Evolutionary conservation across 2,888 invertebrate species (phyloP).

Genomic region (Cyrtodaria siliqua): DNA sequence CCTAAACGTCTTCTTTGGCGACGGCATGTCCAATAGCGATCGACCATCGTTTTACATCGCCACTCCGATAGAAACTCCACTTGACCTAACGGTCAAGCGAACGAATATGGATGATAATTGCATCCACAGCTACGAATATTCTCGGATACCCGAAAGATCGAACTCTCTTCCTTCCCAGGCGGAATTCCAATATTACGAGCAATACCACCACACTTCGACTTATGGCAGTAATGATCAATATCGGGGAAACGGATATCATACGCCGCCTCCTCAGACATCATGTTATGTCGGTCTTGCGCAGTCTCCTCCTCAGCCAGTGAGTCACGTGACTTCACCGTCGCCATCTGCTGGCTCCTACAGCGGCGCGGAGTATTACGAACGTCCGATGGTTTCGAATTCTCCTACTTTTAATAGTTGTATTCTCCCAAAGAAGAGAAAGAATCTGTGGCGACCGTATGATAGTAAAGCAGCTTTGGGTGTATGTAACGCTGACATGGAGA

Average conservation of each 20-base stretch:
- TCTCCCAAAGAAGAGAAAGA: slow-evolving; percentile 60
- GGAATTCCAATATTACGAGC: neutral
- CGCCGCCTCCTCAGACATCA: neutral
- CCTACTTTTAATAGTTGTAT: slow-evolving; percentile 31
- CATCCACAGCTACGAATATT: neutral
- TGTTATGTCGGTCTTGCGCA: neutral
- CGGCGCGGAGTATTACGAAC: neutral
- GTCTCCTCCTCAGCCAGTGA: neutral
- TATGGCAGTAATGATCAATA: neutral
- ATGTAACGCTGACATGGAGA: slow-evolving; percentile 20
- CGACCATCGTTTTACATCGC: neutral
- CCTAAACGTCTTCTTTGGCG: too few relatives aligned
- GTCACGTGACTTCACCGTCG: neutral
- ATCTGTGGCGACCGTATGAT: slow-evolving; percentile 64
- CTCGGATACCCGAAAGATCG: too few relatives aligned
- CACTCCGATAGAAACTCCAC: slow-evolving; percentile 30
- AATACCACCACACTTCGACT: neutral
- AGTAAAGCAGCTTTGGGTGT: slow-evolving; percentile 15
- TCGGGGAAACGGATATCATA: neutral
- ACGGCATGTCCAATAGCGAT: neutral
- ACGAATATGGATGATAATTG: slow-evolving; percentile 37
- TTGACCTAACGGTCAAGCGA: slow-evolving; percentile 53
- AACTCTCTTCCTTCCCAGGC: neutral
- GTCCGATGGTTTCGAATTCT: neutral
- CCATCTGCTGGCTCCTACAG: neutral